phyloP scores from a whole-genome alignment of 2,888 invertebrate genomes.

The Thera obeliscata region DNA sequence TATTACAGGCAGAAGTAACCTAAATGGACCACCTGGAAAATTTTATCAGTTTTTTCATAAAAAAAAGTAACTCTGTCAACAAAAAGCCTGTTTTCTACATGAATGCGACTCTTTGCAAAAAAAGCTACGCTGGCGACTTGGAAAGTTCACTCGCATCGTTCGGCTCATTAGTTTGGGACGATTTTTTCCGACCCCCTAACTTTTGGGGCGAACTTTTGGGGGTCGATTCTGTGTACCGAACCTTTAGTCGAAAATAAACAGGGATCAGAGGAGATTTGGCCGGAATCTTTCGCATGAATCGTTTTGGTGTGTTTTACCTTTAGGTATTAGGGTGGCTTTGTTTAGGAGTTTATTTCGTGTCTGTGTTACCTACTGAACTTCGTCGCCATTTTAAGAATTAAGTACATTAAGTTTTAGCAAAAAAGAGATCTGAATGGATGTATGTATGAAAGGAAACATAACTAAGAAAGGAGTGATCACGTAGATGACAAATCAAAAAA shows the following conservation, averaged over 20 bases:
- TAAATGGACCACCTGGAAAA: too few species aligned
- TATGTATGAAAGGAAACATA: too few species aligned
- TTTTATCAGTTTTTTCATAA: background rate
- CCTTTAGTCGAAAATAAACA: slow-evolving; percentile 63
- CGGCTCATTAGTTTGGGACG: slow-evolving; percentile 74
- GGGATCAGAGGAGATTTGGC: slow-evolving; percentile 57
- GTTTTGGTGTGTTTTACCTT: slow-evolving; percentile 39
- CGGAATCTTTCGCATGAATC: slow-evolving; percentile 59
- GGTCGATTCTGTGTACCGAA: slow-evolving; percentile 51
- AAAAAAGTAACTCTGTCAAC: background rate
- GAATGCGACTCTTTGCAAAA: slow-evolving; percentile 37
- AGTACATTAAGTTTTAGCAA: background rate
- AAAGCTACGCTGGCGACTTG: slow-evolving; percentile 57
- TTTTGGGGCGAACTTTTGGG: slow-evolving; percentile 61
- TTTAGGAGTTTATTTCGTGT: slow-evolving; percentile 18
- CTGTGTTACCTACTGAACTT: slow-evolving; percentile 1
- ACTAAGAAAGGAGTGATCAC: too few species aligned
- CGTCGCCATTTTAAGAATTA: background rate
- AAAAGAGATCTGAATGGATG: too few species aligned
- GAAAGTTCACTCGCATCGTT: slow-evolving; percentile 67
- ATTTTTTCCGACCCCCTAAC: slow-evolving; percentile 68
- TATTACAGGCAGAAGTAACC: too few species aligned
- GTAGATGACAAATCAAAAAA: too few species aligned
- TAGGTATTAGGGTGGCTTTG: slow-evolving; percentile 25
- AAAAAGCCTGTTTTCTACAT: slow-evolving; percentile 11